These are phyloP conservation scores for Alcedo quadribrachys DNA, from an alignment of 2,797 vertebrate species.

Conservation along the genomic window DNA sequence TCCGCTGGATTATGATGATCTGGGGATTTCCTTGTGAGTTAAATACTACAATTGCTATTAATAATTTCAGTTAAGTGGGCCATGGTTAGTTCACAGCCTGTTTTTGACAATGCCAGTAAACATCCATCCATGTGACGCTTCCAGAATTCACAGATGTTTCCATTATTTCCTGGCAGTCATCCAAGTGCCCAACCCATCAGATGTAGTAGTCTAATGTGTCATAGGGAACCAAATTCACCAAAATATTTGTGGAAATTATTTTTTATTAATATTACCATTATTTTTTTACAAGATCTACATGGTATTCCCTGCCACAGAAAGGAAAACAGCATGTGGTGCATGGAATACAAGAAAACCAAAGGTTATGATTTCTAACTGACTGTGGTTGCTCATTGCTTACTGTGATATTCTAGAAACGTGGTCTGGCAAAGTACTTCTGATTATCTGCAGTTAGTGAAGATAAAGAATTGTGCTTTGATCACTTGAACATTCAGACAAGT, in stretches of 20 bases:
- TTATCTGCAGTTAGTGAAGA: not conserved
- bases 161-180: not conserved
- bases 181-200: not conserved
- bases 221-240: not conserved
- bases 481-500: not conserved
- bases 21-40: not conserved
- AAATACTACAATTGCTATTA: not conserved
- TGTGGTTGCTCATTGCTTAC: not conserved
- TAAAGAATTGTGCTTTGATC: not conserved
- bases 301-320: not conserved
- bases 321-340: not conserved
- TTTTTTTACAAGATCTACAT: not conserved
- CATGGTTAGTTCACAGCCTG: not conserved
- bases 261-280: not conserved
- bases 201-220: not conserved
- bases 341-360: not conserved
- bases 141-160: constrained; percentile 18
- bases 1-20: not conserved
- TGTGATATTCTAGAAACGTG: not conserved
- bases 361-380: not conserved
- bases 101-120: not conserved
- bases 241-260: not conserved
- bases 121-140: not conserved
- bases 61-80: not conserved
- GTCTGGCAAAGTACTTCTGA: not conserved